phyloP scores from a whole-genome alignment of 1,140 invertebrate species.

The Trialeurodes vaporariorum region DNA sequence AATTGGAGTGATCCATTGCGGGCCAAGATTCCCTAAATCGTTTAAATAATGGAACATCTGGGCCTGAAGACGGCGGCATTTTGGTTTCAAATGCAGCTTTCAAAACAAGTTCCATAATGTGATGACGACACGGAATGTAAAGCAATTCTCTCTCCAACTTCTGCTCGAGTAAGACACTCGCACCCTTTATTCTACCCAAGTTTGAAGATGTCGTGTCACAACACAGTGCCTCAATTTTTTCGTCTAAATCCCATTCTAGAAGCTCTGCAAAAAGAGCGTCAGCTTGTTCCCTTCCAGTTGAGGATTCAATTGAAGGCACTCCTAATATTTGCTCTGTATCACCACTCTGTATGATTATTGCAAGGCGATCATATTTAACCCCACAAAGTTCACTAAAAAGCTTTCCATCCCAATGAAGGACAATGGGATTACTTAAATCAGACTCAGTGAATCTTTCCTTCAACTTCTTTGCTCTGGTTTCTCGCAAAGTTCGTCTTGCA shows the following conservation, averaged over 20 bases:
- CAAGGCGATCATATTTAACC: conserved; percentile 9
- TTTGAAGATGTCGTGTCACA: conserved; percentile 22
- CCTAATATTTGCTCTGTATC: conserved; percentile 12
- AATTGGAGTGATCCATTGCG: conserved; percentile 22
- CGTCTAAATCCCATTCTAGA: conserved; percentile 14
- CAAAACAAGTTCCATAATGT: conserved; percentile 21
- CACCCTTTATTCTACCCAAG: conserved; percentile 18
- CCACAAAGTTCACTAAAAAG: conserved; percentile 16
- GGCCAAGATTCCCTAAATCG: conserved; percentile 15
- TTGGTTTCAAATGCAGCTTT: conserved; percentile 13
- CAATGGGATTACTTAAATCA: conserved; percentile 13
- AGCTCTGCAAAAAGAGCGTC: conserved; percentile 8
- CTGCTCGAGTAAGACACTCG: conserved; percentile 19
- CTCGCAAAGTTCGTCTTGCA: conserved; percentile 18
- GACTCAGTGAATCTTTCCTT: conserved; percentile 20
- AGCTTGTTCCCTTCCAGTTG: conserved; percentile 14
- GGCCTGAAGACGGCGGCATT: conserved; percentile 12
- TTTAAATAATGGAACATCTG: conserved; percentile 19
- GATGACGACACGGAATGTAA: conserved; percentile 19
- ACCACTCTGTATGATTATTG: conserved; percentile 13
- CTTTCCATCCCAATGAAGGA: conserved; percentile 25
- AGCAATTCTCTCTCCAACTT: conserved; percentile 18
- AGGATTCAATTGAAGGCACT: conserved; percentile 7
- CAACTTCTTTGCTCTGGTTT: conserved; percentile 15
- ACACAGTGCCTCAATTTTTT: conserved; percentile 16